Base-by-base conservation (phyloP, 2,888 invertebrate genomes). In the Synergus itoensis region DNA sequence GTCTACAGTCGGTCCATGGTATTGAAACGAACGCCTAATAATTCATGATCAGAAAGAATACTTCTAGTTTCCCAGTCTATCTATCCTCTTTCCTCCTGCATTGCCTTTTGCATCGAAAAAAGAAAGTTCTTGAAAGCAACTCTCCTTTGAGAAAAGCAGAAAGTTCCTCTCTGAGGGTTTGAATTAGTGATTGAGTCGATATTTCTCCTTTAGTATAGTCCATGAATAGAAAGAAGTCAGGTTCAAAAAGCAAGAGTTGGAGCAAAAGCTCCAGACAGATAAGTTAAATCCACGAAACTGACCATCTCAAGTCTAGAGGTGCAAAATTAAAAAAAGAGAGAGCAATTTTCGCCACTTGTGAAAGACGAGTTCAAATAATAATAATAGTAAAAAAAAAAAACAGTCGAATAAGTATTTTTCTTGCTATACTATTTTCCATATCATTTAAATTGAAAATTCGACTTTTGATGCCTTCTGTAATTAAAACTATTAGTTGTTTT, bases 131-230 rank as follows among this genome's bases (percentile, higher is more conserved):
- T 48, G 53, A 73, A 73, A 73, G 73, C 48, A 73, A 73, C 36
- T 73, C 73, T 48, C 48, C 48, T 69, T 11, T 48, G 73, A 73
- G 48, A 73, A 36, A 73, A 73, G 73, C 36, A 73, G n/a, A 53
- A 73, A 53, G 73, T 73, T 73, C 48, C 73, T 69, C 21, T 28
- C 28, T 11, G 36, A 73, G 73, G n/a, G 48, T 4, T 53, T 73
- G 53, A 73, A 73, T 73, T 53, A 73, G 73, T 73, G 36, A 73
- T 73, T 48, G 73, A 36, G 53, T 48, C 73, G 73, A 73, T 73
- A 48, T 36, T 53, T 48, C 73, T 16, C 69, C 69, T 69, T 69
- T 48, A 69, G 69, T 73, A 53, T 73, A 73, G 53, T 73, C 73
- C 48, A 73, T 73, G 73, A 73, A 73, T 73, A 73, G 73, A 53